Evolutionary conservation across 2,113 vertebrate genomes (phyloP).

Genomic region (Canis aureus): DNA sequence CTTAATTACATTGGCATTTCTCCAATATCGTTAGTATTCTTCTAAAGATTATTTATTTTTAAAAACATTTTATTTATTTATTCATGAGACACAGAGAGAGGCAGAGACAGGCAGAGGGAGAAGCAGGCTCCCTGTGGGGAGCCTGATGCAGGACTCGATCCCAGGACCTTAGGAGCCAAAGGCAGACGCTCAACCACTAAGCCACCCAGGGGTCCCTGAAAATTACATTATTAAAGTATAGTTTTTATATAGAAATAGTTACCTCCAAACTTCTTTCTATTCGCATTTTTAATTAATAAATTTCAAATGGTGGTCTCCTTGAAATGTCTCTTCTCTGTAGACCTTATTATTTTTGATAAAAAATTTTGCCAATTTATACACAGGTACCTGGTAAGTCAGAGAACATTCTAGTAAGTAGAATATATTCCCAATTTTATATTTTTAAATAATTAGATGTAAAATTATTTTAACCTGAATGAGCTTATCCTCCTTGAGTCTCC

Average conservation of each 20-base stretch:
- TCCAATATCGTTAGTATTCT: background rate
- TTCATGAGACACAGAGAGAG: no score
- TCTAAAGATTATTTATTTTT: background rate
- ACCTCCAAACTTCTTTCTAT: background rate
- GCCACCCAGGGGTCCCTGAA: background rate
- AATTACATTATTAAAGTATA: background rate
- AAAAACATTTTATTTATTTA: no score
- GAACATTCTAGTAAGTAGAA: conserved; percentile 35
- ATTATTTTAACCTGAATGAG: background rate
- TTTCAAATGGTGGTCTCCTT: background rate
- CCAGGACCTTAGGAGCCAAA: no score
- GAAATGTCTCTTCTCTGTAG: background rate
- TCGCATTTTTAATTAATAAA: background rate
- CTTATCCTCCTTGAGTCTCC: background rate
- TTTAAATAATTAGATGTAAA: background rate
- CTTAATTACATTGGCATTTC: background rate
- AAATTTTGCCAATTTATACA: background rate
- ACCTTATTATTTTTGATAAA: background rate
- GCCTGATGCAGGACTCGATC: no score
- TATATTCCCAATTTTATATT: background rate
- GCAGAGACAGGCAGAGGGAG: no score
- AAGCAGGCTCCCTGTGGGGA: no score
- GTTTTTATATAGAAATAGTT: background rate
- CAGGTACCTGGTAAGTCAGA: background rate
- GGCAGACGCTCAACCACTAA: no score